phyloP scores from a whole-genome alignment of 2,113 vertebrate species.

The Indicator maculatus region DNA sequence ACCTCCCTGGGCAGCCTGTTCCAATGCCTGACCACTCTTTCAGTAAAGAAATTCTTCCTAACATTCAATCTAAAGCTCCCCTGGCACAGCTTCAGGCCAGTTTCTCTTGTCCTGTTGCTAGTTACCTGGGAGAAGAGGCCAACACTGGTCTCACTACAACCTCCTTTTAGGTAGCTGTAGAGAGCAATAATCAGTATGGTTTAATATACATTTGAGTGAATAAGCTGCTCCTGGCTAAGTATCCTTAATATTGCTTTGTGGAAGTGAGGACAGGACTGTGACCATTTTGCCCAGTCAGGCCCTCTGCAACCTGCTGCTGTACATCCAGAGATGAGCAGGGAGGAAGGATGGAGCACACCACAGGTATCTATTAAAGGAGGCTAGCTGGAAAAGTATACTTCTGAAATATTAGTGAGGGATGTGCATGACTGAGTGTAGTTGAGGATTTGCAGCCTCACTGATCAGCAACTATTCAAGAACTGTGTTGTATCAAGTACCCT shows the following conservation, averaged over 20 bases:
- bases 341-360: not conserved
- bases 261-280: not conserved
- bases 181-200: not conserved
- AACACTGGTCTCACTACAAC: no score
- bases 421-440: not conserved
- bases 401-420: not conserved
- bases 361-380: not conserved
- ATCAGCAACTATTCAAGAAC: not conserved
- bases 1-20: no score
- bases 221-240: not conserved
- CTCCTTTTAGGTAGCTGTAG: no score
- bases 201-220: not conserved
- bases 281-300: not conserved
- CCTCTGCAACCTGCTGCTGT: not conserved
- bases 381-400: not conserved
- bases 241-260: not conserved
- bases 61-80: no score
- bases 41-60: no score
- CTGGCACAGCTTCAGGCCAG: no score
- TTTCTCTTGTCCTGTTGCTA: no score
- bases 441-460: not conserved
- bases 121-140: no score
- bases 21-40: no score
- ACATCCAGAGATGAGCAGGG: not conserved
- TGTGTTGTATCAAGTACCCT: not conserved